phyloP scores from a whole-genome alignment of 2,113 vertebrate species.

The Actinemys pallida region DNA sequence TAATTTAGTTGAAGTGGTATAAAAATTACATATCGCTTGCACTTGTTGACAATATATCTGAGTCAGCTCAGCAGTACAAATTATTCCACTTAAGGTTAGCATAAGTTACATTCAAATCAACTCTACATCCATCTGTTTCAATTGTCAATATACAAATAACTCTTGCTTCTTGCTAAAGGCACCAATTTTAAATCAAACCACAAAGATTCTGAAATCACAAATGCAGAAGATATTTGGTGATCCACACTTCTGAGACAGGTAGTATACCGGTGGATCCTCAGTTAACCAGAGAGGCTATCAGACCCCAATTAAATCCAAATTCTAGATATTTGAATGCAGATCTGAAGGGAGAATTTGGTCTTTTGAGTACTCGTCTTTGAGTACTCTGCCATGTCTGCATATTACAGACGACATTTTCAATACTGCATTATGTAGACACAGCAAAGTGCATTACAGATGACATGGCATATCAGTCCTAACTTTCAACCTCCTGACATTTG shows the following conservation, averaged over 20 bases:
- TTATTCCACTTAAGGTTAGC: neutral
- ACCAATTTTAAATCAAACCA: constrained; percentile 25
- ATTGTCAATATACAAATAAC: constrained; percentile 19
- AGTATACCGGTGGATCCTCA: neutral
- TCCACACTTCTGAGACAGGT: neutral
- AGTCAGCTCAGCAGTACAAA: neutral
- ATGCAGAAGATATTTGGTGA: neutral
- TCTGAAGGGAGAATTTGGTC: fast-evolving
- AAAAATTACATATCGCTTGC: neutral
- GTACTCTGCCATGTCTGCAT: neutral
- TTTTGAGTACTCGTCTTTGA: neutral
- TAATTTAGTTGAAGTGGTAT: neutral
- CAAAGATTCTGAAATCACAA: neutral
- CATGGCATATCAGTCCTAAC: neutral
- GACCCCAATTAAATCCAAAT: neutral
- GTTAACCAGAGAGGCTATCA: neutral
- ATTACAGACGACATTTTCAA: neutral
- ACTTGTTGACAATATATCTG: neutral
- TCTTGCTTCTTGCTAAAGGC: constrained; percentile 36
- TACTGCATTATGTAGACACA: neutral
- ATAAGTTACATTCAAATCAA: constrained; percentile 3
- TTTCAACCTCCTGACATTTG: neutral
- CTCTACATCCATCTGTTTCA: constrained; percentile 25
- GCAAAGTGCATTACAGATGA: neutral
- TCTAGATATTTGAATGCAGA: fast-evolving